Base-by-base conservation (phyloP, 2,888 invertebrate species). In the Ichneumoninae sp. region DNA sequence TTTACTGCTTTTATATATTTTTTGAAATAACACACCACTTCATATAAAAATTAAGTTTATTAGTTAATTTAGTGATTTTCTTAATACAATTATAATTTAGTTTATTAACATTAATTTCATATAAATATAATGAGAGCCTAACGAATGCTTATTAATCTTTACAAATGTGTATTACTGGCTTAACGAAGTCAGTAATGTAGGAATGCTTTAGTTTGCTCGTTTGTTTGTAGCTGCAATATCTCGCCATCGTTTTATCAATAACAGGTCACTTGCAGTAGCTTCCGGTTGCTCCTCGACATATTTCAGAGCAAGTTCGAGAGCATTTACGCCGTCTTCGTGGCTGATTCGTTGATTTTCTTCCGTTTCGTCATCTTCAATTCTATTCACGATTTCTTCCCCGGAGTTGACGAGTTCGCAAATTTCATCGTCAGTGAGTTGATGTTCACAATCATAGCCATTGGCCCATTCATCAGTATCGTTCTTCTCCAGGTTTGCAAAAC, bases 151-250 rank as follows among this genome's bases (percentile, higher is more conserved):
- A 33, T 33, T 33, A 33, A 33, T 33, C 33, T 33, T 33, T 7
- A 33, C 33, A 7, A 33, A 33, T 7, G 33, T 6, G 40, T 40
- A 40, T 8, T 40, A 40, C 40, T 54, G 71, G 77, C 63, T 77
- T 75, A 36, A 77, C 26, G 77, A 74, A 81, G 26, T 81, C 47
- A 3, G 65, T 75, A 54, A 81, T 82, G 77, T 68, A 81, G 22
- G 57, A 77, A 74, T 83, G 69, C 65, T 81, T 78, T 65, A 83
- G 68, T 22, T 50, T 81, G 60, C 75, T 81, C 71, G 71, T 79
- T 78, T 83, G 78, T 86, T 85, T 81, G 79, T 83, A 74, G 85
- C 85, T 75, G 79, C 81, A 76, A 82, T 83, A 81, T 83, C 81
- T 71, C 76, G 78, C 81, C 79, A 79, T 80, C 81, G 83, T 86